Percentiles rank a stretch among this genome's conserved stretches.
These are phyloP conservation scores for Pterocles gutturalis DNA, from an alignment of 2,113 vertebrate genomes.

Conservation along the genomic window DNA sequence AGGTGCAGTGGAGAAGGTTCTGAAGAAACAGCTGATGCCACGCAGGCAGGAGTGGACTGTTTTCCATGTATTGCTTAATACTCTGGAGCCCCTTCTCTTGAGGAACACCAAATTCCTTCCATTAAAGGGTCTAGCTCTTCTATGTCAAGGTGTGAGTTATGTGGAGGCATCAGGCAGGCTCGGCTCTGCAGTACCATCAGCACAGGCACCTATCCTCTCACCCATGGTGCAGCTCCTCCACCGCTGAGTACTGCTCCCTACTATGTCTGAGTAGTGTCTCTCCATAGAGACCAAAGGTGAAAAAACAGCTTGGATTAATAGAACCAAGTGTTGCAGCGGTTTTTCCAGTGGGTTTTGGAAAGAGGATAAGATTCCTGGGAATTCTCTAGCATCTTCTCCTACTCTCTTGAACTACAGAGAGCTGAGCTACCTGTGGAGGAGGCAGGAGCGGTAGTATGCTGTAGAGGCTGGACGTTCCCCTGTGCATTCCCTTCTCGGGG, in stretches of 20 bases:
- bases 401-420: not conserved
- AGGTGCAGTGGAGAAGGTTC: not conserved
- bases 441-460: not conserved
- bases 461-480: not conserved
- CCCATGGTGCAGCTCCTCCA: not conserved
- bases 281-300: not conserved
- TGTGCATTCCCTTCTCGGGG: accelerated
- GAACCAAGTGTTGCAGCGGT: not conserved
- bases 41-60: not conserved
- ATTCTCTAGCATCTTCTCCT: not conserved
- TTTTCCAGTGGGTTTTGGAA: not conserved
- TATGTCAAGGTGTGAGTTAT: not conserved
- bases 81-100: not conserved
- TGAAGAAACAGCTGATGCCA: not conserved
- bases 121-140: not conserved
- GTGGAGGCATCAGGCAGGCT: not conserved
- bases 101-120: not conserved
- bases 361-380: not conserved
- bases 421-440: not conserved
- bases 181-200: not conserved
- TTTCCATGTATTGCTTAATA: not conserved
- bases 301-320: not conserved
- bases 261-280: not conserved
- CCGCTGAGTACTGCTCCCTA: not conserved
- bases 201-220: no score